phyloP scores from a whole-genome alignment of 2,113 vertebrate genomes.

The Amphilophus citrinellus region DNA sequence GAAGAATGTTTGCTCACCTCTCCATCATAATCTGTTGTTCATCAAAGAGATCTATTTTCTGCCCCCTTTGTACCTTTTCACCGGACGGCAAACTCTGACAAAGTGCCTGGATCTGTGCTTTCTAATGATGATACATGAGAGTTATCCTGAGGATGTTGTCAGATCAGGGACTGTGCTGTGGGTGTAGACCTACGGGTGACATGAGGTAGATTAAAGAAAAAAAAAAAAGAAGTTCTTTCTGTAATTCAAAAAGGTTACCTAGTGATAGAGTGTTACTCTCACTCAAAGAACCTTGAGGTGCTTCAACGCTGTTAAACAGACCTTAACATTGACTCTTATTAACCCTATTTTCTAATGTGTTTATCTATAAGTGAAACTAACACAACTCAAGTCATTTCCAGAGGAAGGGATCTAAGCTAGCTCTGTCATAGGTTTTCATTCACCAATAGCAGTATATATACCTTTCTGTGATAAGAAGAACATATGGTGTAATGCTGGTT shows the following conservation, averaged over 20 bases:
- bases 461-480: not conserved
- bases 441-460: not conserved
- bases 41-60: slow-evolving; percentile 65
- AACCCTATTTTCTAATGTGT: slow-evolving; percentile 35
- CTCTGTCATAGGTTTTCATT: slow-evolving; percentile 11
- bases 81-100: slow-evolving; percentile 59
- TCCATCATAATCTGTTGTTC: slow-evolving; percentile 65
- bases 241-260: slow-evolving; percentile 33
- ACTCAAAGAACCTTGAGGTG: slow-evolving; percentile 8
- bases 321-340: slow-evolving; percentile 33
- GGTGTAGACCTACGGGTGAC: slow-evolving; percentile 46
- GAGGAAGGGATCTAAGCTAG: not conserved
- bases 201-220: slow-evolving; percentile 44
- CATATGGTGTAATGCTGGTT: not conserved
- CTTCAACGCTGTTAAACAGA: slow-evolving; percentile 24
- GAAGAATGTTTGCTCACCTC: slow-evolving; percentile 57
- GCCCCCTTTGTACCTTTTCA: slow-evolving; percentile 53
- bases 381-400: slow-evolving; percentile 13
- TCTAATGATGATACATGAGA: slow-evolving; percentile 71
- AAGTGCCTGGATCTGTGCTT: slow-evolving; percentile 35
- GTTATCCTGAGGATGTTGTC: slow-evolving; percentile 60
- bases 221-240: not conserved
- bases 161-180: slow-evolving; percentile 34
- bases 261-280: slow-evolving; percentile 37
- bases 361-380: slow-evolving; percentile 45